phyloP scores from a whole-genome alignment of 2,888 invertebrate species.

The Chelonus formosanus region DNA sequence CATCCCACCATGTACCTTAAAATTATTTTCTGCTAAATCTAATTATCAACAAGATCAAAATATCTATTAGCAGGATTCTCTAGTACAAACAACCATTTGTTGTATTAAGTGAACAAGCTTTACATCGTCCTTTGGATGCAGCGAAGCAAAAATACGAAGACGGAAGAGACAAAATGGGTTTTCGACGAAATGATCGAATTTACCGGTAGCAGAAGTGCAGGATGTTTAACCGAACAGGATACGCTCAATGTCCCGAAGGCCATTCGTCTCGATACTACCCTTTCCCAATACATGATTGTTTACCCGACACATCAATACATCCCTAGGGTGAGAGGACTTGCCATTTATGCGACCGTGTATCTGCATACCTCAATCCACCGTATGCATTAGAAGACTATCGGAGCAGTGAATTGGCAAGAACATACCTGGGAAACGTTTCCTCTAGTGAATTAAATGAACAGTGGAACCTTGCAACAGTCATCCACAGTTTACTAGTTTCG shows the following conservation, averaged over 20 bases:
- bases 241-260: slow-evolving; percentile 59
- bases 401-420: slow-evolving; percentile 33
- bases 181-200: slow-evolving; percentile 24
- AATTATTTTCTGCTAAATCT: no score
- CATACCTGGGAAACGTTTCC: slow-evolving; percentile 13
- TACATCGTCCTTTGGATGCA: not conserved
- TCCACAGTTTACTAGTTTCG: no score
- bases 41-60: no score
- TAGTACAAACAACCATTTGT: no score
- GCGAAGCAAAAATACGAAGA: not conserved
- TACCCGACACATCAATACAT: slow-evolving; percentile 30
- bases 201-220: slow-evolving; percentile 40
- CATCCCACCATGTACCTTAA: no score
- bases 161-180: slow-evolving; percentile 33
- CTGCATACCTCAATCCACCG: slow-evolving; percentile 13
- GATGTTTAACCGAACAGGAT: slow-evolving; percentile 58
- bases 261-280: slow-evolving; percentile 55
- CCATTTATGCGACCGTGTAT: slow-evolving; percentile 8
- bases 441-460: no score
- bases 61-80: no score
- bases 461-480: no score
- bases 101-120: no score
- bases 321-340: slow-evolving; percentile 17
- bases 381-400: slow-evolving; percentile 45
- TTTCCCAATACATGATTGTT: slow-evolving; percentile 37